Evolutionary conservation across 2,113 vertebrate genomes (phyloP), one percentile per base, ranked within the genome.

Genomic region (Coregonus clupeaformis): DNA sequence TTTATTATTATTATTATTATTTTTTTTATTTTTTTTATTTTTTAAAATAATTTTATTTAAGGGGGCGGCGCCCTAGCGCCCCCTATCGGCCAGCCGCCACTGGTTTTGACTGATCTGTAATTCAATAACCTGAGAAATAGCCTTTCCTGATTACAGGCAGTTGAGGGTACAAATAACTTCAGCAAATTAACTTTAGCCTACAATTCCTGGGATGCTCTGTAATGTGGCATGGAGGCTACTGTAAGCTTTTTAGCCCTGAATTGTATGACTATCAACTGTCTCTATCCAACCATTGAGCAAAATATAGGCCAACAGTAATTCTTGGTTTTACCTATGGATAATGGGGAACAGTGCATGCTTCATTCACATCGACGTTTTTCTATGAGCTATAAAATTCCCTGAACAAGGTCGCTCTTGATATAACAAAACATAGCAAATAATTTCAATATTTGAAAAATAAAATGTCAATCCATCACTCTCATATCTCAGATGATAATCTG

Each of bases 391-490:
- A 71, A n/a, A 45, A 70, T 79, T 59, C 55, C 73, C 77, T 75
- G 75, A 76, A 82, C 60, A 80, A 80, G 77, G 79, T 80, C 77
- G 80, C 68, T 42, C 9, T 47, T 24, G 42, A n/a, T 49, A 49
- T 49, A 18, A 12, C 20, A 74, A 78, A 68, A 82, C 82, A 81
- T 73, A 30, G 65, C 36, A 42, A 42, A 9, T 7, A 67, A n/a
- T 32, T 3, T 60, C 3, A 3, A 77, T 66, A 36, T 36, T 9
- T 36, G 7, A 6, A 36, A 36, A 9, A 36, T 42, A 73, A 73
- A 77, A 84, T 76, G 80, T 82, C 77, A 83, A 78, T 82, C 73
- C 80, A 79, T 77, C 81, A 86, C 83, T 76, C 66, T 79, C 69
- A 49, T 49, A 42, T 42, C 36, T 14, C 74, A 80, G 77, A 65